These are phyloP conservation scores for Atethmia centrago DNA, from an alignment of 2,888 invertebrate species.

Conservation along the genomic window DNA sequence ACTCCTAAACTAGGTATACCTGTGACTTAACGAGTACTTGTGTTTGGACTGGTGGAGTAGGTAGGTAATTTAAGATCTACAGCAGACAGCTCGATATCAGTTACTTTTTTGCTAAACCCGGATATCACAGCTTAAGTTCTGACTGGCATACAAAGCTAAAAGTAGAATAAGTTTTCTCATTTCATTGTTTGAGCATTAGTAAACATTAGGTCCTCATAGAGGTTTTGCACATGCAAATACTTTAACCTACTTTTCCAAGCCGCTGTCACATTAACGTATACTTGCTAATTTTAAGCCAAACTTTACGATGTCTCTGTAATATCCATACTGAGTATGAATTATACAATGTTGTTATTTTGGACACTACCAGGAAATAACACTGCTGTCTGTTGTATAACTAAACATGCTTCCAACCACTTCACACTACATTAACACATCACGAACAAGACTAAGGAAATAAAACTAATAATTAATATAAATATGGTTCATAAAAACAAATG, in stretches of 20 bases:
- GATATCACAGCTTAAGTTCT: conserved; percentile 24
- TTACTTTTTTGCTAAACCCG: conserved; percentile 22
- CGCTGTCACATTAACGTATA: conserved; percentile 41
- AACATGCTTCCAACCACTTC: conserved; percentile 47
- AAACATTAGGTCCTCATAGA: conserved; percentile 45
- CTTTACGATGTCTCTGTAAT: conserved; percentile 34
- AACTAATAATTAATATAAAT: conserved; percentile 67
- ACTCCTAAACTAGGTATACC: too few relatives aligned
- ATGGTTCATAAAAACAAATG: conserved; percentile 71
- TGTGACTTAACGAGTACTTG: too few relatives aligned
- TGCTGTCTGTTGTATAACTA: conserved; percentile 24
- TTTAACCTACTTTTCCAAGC: conserved; percentile 44
- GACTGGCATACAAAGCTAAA: conserved; percentile 24
- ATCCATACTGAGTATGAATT: conserved; percentile 24
- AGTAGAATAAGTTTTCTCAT: conserved; percentile 9
- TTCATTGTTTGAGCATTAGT: conserved; percentile 39
- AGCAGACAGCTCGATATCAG: neutral
- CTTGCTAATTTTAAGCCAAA: conserved; percentile 43
- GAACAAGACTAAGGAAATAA: conserved; percentile 57
- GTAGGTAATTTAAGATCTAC: neutral
- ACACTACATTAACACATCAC: conserved; percentile 56
- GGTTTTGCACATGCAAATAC: conserved; percentile 51
- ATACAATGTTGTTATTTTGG: conserved; percentile 39
- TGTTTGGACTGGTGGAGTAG: too few relatives aligned
- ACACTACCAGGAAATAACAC: conserved; percentile 40